Conservation (phyloP, 2,888 invertebrate genomes). For the Andrena camellia region DNA sequence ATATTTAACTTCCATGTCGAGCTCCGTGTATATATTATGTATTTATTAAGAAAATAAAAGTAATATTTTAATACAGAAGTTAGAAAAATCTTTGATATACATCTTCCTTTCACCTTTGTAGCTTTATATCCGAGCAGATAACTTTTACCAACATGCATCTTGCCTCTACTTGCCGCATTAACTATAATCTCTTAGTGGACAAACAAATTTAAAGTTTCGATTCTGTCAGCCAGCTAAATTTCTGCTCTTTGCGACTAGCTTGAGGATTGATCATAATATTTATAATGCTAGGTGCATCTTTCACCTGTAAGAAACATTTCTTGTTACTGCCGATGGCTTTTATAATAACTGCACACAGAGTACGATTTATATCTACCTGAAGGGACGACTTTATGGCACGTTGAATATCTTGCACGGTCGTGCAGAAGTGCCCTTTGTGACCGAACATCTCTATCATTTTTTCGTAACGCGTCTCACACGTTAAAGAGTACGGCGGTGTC, state of each 20-base stretch:
- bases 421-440: conserved; percentile 92
- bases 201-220: conserved; percentile 89
- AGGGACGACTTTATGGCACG: conserved; percentile 90
- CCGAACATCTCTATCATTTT: conserved; percentile 96
- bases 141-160: background rate
- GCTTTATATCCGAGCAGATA: background rate
- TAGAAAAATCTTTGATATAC: background rate
- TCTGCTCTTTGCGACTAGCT: conserved; percentile 96
- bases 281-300: conserved; percentile 93
- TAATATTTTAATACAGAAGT: conserved; percentile 14
- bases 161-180: background rate
- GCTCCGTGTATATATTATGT: background rate
- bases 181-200: background rate
- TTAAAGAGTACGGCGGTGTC: conserved; percentile 93
- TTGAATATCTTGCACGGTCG: conserved; percentile 91
- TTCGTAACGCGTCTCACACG: conserved; percentile 94
- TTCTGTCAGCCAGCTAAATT: conserved; percentile 96
- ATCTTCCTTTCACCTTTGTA: background rate
- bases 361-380: conserved; percentile 81
- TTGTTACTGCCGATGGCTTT: background rate
- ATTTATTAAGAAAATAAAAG: conserved; percentile 1
- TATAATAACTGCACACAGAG: background rate
- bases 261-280: conserved; percentile 96
- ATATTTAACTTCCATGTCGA: background rate
- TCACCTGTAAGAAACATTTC: conserved; percentile 83